phyloP scores from a whole-genome alignment of 2,797 vertebrate species.

The Pseudomugil gertrudae region DNA sequence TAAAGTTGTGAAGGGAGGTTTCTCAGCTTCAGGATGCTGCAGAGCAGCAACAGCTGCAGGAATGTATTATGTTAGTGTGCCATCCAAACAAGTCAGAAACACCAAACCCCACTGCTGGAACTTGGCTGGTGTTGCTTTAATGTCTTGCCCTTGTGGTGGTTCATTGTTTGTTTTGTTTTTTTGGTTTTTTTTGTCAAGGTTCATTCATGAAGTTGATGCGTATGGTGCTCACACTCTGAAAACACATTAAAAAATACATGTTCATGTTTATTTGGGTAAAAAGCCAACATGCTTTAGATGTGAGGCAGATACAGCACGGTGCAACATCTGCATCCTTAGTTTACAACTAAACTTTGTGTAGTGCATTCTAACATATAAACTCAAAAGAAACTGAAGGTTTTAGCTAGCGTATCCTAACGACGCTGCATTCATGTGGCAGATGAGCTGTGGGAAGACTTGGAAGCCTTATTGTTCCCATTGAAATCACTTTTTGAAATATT shows the following conservation, averaged over 20 bases:
- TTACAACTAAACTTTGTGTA: background rate
- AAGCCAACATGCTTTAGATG: background rate
- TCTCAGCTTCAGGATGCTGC: no score
- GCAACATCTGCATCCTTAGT: background rate
- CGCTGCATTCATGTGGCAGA: conserved; percentile 8
- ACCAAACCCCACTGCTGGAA: no score
- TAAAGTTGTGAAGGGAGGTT: no score
- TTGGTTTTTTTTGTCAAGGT: no score
- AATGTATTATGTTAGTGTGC: no score
- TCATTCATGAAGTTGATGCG: no score
- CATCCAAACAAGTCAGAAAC: no score
- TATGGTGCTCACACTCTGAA: background rate
- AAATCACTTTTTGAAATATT: conserved; percentile 67
- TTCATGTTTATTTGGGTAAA: background rate
- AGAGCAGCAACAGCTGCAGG: no score
- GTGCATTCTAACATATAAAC: background rate
- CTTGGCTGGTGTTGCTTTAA: background rate
- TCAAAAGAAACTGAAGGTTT: background rate
- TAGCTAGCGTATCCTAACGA: background rate
- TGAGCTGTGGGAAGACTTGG: conserved; percentile 31
- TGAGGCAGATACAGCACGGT: no score
- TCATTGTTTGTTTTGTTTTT: no score
- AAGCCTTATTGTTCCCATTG: conserved; percentile 59
- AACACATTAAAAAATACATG: no score
- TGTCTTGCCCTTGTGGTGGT: background rate